Conservation (phyloP, 2,797 vertebrate genomes). For the Acanthornis magna region DNA sequence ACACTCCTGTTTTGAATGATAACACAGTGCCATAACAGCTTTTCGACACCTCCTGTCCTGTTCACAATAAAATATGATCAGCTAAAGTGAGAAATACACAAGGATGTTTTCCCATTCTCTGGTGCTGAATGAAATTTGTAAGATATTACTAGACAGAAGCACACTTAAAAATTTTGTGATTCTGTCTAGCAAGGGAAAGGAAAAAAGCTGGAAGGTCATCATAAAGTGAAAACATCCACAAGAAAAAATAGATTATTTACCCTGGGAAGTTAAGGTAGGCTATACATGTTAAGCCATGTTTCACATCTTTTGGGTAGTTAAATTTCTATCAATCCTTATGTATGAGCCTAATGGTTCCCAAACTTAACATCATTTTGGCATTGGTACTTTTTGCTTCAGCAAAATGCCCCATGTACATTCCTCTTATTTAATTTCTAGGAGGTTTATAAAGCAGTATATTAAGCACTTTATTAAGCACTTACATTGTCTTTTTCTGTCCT, state of each 20-base stretch:
- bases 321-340: background rate
- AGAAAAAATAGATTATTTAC: background rate
- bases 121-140: background rate
- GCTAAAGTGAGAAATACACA: background rate
- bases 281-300: background rate
- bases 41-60: background rate
- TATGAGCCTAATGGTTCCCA: background rate
- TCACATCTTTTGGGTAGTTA: background rate
- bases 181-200: background rate
- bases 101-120: background rate
- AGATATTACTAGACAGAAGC: background rate
- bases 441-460: background rate
- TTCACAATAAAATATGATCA: background rate
- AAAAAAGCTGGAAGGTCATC: background rate
- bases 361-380: background rate
- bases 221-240: background rate
- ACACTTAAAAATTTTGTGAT: background rate
- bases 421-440: background rate
- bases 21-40: background rate
- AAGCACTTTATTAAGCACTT: background rate
- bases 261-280: background rate
- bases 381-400: background rate
- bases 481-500: background rate
- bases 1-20: background rate
- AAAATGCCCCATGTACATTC: background rate